A percentile compares a stretch with the other conserved stretches of the same genome.
These are phyloP conservation scores for Rhopalosiphum padi DNA, from an alignment of 1,140 invertebrate genomes.

Conservation along the genomic window DNA sequence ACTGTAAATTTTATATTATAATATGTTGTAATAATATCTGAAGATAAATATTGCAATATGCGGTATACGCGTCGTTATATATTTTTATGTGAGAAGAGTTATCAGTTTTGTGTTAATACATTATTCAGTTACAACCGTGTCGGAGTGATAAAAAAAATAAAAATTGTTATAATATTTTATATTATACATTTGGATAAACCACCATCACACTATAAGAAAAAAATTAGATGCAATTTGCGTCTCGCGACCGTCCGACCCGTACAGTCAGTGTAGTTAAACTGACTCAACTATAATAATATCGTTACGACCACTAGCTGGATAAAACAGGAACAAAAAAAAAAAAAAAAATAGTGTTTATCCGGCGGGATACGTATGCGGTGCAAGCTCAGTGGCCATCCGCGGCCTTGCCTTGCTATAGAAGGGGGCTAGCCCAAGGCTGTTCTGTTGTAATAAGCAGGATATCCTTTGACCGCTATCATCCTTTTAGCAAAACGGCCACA, in stretches of 20 bases:
- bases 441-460: conserved; percentile 48
- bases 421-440: conserved; percentile 12
- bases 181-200: neutral
- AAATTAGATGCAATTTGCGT: neutral
- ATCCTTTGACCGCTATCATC: conserved; percentile 53
- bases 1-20: neutral
- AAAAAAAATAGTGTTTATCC: conserved; percentile 30
- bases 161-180: neutral
- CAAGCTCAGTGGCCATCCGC: neutral
- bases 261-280: neutral
- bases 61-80: neutral
- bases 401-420: neutral
- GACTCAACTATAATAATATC: conserved; percentile 18
- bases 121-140: neutral
- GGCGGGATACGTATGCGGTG: neutral
- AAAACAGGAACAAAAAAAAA: conserved; percentile 39
- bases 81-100: neutral
- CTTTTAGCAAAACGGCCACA: conserved; percentile 32
- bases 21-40: neutral
- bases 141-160: neutral
- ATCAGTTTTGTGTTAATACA: neutral
- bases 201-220: neutral
- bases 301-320: neutral
- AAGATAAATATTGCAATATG: neutral
- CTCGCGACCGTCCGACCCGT: neutral